phyloP scores from a whole-genome alignment of 2,113 vertebrate genomes.

The Leptodactylus fuscus region DNA sequence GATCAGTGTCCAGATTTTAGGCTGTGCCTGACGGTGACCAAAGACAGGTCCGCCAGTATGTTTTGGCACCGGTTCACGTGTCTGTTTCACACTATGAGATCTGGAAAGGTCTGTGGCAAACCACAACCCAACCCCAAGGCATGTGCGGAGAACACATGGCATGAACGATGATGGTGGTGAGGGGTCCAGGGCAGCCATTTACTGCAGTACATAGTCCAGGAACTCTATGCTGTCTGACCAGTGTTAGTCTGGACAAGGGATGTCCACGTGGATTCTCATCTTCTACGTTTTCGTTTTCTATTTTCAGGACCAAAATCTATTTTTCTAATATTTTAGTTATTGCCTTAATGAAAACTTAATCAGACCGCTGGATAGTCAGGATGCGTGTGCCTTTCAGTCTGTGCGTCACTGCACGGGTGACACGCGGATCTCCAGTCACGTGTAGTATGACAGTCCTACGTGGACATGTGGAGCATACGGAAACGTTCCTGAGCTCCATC shows the following conservation, averaged over 20 bases:
- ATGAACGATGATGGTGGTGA: background rate
- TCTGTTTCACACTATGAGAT: background rate
- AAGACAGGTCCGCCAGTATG: too few species aligned
- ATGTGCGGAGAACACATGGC: background rate
- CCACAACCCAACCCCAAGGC: too few species aligned
- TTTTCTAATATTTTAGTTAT: conserved; percentile 37
- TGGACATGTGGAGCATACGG: background rate
- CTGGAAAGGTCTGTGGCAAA: background rate
- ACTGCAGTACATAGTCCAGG: background rate
- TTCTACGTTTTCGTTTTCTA: background rate
- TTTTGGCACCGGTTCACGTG: background rate
- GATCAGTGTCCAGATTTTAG: too few species aligned
- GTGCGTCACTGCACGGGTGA: background rate
- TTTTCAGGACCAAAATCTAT: conserved; percentile 40
- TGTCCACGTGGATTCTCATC: background rate
- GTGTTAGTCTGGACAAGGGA: background rate
- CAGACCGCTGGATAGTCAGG: too few species aligned
- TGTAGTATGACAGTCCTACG: background rate
- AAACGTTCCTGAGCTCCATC: background rate
- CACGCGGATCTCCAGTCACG: background rate
- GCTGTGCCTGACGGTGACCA: too few species aligned
- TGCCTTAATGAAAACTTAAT: conserved; percentile 7
- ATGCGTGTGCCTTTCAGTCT: background rate
- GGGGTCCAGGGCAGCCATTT: background rate
- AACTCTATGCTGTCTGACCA: background rate